These are phyloP conservation scores for Synanthedon formicaeformis DNA, from an alignment of 2,888 invertebrate genomes.

Conservation along the genomic window DNA sequence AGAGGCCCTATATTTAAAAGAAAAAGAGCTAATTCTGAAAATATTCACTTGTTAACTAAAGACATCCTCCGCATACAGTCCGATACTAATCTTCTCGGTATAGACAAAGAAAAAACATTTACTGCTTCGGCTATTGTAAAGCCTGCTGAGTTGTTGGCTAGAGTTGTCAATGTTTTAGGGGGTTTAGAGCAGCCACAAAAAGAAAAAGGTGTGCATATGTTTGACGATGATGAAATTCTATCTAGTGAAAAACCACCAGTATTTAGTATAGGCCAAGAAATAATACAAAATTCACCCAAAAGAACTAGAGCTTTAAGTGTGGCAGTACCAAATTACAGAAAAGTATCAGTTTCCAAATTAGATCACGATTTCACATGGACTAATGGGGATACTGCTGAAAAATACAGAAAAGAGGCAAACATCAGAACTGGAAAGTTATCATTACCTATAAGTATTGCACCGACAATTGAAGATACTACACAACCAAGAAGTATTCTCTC, in stretches of 20 bases:
- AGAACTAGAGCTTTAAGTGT: slow-evolving; percentile 75
- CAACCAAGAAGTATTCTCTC: slow-evolving; percentile 40
- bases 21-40: slow-evolving; percentile 76
- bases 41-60: slow-evolving; percentile 58
- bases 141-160: slow-evolving; percentile 80
- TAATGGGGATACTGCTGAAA: slow-evolving; percentile 73
- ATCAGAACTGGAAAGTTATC: slow-evolving; percentile 54
- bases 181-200: slow-evolving; percentile 63
- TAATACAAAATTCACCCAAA: slow-evolving; percentile 41
- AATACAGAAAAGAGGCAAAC: slow-evolving; percentile 67
- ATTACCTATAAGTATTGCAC: slow-evolving; percentile 32
- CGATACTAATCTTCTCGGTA: slow-evolving; percentile 81
- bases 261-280: slow-evolving; percentile 69
- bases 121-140: slow-evolving; percentile 78
- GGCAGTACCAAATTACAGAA: slow-evolving; percentile 58
- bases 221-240: slow-evolving; percentile 80
- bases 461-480: slow-evolving; percentile 16
- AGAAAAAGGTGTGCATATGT: slow-evolving; percentile 74
- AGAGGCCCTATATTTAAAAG: slow-evolving; percentile 57
- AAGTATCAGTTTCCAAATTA: slow-evolving; percentile 47
- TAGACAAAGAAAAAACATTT: slow-evolving; percentile 84
- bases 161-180: slow-evolving; percentile 83
- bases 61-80: slow-evolving; percentile 77
- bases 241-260: slow-evolving; percentile 73
- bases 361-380: slow-evolving; percentile 76